Evolutionary conservation across 2,113 vertebrate species (phyloP), one percentile per base, ranked within the genome.

Genomic region (Rhea americana): DNA sequence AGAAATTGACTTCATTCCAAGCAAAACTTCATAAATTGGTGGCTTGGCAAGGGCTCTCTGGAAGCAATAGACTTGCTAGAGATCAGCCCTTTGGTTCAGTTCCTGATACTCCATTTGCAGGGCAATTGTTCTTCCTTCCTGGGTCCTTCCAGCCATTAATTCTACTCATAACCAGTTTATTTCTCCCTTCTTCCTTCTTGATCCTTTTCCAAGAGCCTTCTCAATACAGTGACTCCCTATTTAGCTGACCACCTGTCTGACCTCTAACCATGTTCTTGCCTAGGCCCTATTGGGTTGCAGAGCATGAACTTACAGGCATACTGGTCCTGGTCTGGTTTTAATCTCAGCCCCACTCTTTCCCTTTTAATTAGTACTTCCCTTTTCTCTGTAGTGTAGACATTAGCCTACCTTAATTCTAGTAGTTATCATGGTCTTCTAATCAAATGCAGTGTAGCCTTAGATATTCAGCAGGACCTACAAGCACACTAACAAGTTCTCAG

Each of bases 61-160:
- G 62, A 79, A 75, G 16, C 16, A 56, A 24, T 6, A 63, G 21
- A 9, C 5, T 62, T 43, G 9, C 12, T 48, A 48, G n/a, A 68
- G 41, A 45, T 28, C 8, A 39, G 9, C 47, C 16, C 5, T 88
- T 82, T 41, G 16, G 9, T 32, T 32, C 24, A 81, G n/a, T 41
- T 32, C 8, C 61, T 37, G 4, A 17, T 58, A 8, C 2, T 58
- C 2, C 2, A 6, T 24, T 71, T 26, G 14, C 11, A 1, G 50
- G 32, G 20, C 4, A 68, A 30, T 73, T 48, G 3, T 13, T 39
- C 22, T 68, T 28, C 25, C 3, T 63, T 75, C 45, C 32, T 30
- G 7, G 35, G 35, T 1, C 9, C 4, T 77, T 61, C n/a, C 22
- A 32, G 8, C 20, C 7, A 1, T 61, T 50, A 74, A 63, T 67